Evolutionary conservation across 2,797 vertebrate species (phyloP).

Genomic region (Numenius phaeopus): DNA sequence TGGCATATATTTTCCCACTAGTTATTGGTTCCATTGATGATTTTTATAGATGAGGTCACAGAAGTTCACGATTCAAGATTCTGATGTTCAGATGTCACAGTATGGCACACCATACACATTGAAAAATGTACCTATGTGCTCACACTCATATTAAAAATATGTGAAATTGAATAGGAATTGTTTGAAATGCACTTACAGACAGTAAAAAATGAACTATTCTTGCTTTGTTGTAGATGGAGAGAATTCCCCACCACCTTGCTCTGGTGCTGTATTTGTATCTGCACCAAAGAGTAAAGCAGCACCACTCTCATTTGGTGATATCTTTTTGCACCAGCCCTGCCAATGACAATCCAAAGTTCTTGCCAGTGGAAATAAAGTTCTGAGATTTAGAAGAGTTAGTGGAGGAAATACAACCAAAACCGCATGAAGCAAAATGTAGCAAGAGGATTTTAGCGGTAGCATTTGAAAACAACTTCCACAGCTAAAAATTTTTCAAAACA

Average conservation of each 20-base stretch:
- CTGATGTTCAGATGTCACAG: not conserved
- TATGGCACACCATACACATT: not conserved
- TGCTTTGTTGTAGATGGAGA: not conserved
- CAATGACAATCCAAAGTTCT: not conserved
- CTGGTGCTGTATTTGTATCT: not conserved
- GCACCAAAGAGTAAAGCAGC: not conserved
- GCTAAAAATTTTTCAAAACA: not conserved
- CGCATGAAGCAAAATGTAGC: accelerated
- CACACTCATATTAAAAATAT: not conserved
- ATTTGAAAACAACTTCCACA: not conserved
- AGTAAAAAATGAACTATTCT: not conserved
- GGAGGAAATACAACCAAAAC: not conserved
- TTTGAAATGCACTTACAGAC: not conserved
- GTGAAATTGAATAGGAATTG: not conserved
- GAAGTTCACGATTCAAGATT: not conserved
- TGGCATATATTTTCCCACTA: not conserved
- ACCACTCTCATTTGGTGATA: not conserved
- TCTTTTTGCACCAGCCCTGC: not conserved
- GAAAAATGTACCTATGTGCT: not conserved
- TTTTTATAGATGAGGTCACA: not conserved
- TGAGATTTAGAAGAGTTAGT: not conserved
- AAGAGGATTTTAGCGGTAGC: not conserved
- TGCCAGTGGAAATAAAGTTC: not conserved
- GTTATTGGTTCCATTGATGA: not conserved
- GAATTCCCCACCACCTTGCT: not conserved